Evolutionary conservation across 2,797 vertebrate genomes (phyloP).

Genomic region (Labeo calbasu): DNA sequence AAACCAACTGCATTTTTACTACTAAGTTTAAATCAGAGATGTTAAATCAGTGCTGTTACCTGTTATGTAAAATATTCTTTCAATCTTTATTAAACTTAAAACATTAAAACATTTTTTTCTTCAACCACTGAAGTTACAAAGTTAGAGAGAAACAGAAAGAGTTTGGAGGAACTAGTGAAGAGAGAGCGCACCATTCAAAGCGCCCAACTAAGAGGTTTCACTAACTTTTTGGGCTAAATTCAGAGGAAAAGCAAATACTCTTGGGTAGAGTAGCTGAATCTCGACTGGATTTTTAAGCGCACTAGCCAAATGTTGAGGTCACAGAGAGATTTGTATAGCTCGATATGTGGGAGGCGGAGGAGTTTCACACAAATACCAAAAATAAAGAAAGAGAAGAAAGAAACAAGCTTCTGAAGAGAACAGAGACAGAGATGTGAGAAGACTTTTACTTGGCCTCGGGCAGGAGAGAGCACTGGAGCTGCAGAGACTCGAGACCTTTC

Average conservation of each 20-base stretch:
- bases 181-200: neutral
- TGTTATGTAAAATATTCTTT: neutral
- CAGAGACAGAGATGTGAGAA: conserved; percentile 13
- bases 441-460: conserved; percentile 43
- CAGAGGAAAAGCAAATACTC: neutral
- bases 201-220: neutral
- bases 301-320: conserved; percentile 22
- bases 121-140: neutral
- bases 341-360: conserved; percentile 44
- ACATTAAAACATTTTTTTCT: neutral
- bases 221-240: conserved; percentile 29
- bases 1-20: neutral
- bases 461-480: conserved; percentile 8
- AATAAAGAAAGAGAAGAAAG: conserved; percentile 26
- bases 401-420: conserved; percentile 23
- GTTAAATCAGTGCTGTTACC: too few relatives aligned
- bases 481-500: conserved; percentile 10
- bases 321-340: conserved; percentile 27
- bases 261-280: neutral
- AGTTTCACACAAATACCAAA: conserved; percentile 41
- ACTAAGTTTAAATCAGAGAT: neutral
- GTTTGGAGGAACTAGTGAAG: neutral
- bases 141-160: neutral
- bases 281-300: conserved; percentile 3
- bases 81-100: neutral